Percentiles rank a stretch among this genome's conserved stretches.
Conservation (phyloP, 2,113 vertebrate species). For the Tauraco erythrolophus region DNA sequence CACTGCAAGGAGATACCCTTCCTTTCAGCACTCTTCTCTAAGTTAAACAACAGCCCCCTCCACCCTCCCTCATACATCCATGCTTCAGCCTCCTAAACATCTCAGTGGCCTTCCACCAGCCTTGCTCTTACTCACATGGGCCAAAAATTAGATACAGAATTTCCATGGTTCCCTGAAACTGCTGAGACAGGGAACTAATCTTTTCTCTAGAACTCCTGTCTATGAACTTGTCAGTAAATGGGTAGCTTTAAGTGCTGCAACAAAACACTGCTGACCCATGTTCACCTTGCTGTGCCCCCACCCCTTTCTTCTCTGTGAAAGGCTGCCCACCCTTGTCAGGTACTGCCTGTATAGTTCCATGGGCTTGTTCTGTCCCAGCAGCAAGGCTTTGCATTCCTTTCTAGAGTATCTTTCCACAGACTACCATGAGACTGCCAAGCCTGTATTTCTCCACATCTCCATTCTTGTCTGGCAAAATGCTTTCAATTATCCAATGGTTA, state of each 20-base stretch:
- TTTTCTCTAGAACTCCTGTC: not conserved
- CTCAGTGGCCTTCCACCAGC: not conserved
- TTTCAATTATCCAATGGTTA: not conserved
- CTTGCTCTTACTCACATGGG: accelerated
- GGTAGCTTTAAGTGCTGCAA: not conserved
- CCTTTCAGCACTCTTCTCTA: not conserved
- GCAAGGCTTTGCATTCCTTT: not conserved
- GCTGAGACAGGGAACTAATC: not conserved
- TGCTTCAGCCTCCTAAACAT: not conserved
- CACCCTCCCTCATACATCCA: not conserved
- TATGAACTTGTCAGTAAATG: not conserved
- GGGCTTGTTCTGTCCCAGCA: not conserved
- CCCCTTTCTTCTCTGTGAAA: accelerated
- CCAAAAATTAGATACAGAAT: not conserved
- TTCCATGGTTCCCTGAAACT: not conserved
- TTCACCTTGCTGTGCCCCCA: accelerated
- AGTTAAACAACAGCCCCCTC: not conserved
- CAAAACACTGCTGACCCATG: too few relatives aligned
- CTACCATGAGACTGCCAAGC: not conserved
- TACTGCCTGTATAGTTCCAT: not conserved
- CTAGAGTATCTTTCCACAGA: not conserved
- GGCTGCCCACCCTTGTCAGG: accelerated
- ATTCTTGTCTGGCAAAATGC: not conserved
- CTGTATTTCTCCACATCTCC: not conserved
- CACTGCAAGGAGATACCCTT: not conserved